Evolutionary conservation across 2,113 vertebrate genomes (phyloP).

Genomic region (Poeciliopsis retropinna): DNA sequence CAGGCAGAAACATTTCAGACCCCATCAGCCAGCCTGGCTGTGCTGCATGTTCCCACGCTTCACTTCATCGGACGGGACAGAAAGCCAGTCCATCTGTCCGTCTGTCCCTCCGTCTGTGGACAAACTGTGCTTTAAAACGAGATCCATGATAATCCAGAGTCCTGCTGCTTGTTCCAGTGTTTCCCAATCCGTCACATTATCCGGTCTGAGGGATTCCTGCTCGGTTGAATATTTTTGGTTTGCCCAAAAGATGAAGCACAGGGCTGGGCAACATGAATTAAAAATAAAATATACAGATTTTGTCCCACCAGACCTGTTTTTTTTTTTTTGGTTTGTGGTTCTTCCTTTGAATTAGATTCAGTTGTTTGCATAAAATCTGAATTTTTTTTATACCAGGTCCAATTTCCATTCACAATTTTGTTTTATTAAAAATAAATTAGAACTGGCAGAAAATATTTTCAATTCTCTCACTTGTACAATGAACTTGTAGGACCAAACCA

Average conservation of each 20-base stretch:
- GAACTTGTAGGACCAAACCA: too few species aligned
- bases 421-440: too few species aligned
- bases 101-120: constrained; percentile 39
- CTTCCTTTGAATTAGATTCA: too few species aligned
- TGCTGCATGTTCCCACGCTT: constrained; percentile 15
- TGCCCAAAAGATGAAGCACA: not conserved
- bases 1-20: constrained; percentile 7
- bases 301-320: too few species aligned
- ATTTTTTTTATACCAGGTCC: too few species aligned
- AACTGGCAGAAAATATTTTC: too few species aligned
- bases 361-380: too few species aligned
- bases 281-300: too few species aligned
- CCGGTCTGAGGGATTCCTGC: not conserved
- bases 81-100: constrained; percentile 62
- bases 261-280: too few species aligned
- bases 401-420: too few species aligned
- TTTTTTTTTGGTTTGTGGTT: too few species aligned
- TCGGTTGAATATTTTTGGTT: not conserved
- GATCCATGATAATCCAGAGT: constrained; percentile 59
- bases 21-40: constrained; percentile 21
- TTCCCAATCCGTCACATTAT: constrained; percentile 11
- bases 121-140: constrained; percentile 48
- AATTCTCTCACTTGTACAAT: too few species aligned
- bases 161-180: constrained; percentile 53
- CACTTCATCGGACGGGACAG: constrained; percentile 43